phyloP scores from a whole-genome alignment of 2,113 vertebrate genomes.

The Ceyx margarethae region DNA sequence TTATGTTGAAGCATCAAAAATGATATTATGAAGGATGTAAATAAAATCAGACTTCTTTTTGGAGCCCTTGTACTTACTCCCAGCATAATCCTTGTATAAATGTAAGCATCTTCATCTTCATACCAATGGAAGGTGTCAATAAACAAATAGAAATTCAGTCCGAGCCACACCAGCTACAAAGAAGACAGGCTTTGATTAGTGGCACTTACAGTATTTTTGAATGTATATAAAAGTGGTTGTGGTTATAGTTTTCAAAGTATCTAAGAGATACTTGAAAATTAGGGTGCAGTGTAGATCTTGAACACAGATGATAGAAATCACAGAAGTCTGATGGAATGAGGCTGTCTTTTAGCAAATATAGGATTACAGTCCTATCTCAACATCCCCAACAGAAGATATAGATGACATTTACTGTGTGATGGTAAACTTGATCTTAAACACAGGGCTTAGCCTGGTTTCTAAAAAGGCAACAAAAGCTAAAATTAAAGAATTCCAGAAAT shows the following conservation, averaged over 20 bases:
- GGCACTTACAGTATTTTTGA: not conserved
- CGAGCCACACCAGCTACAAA: conserved; percentile 77
- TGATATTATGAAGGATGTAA: not conserved
- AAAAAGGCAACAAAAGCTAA: not conserved
- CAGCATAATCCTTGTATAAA: conserved; percentile 80
- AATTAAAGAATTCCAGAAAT: not conserved
- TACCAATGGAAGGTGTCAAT: conserved; percentile 78
- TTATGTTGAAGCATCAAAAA: not conserved
- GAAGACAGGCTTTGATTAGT: conserved; percentile 30
- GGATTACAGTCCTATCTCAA: not conserved
- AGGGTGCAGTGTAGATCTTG: not conserved
- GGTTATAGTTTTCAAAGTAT: not conserved
- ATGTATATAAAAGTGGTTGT: not conserved
- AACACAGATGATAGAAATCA: not conserved
- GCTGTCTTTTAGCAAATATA: conserved; percentile 4
- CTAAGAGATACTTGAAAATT: not conserved
- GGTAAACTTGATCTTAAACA: conserved; percentile 8
- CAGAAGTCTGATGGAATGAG: not conserved
- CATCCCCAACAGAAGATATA: not conserved
- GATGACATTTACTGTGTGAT: not conserved
- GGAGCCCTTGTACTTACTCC: conserved; percentile 76
- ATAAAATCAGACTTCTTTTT: not conserved
- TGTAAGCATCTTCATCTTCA: conserved; percentile 73
- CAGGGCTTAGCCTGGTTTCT: not conserved
- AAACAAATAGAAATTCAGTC: conserved; percentile 80